Evolutionary conservation across 2,113 vertebrate genomes (phyloP).

Genomic region (Myotis brandtii): DNA sequence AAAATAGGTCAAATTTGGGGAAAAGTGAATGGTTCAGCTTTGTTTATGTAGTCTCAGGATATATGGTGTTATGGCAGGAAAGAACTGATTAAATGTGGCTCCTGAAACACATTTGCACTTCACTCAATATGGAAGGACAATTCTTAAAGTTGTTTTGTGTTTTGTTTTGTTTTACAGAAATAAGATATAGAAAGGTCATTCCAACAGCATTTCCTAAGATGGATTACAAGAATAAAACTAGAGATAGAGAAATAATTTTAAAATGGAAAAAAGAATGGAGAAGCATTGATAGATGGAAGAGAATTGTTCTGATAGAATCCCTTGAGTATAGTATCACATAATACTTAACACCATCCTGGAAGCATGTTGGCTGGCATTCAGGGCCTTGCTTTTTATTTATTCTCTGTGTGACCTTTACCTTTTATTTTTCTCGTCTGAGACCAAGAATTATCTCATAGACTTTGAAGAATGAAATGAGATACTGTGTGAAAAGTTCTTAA

Average conservation of each 20-base stretch:
- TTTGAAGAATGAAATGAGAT: neutral
- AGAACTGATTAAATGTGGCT: neutral
- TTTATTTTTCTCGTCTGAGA: neutral
- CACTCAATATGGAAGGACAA: neutral
- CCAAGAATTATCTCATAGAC: neutral
- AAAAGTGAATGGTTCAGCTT: neutral
- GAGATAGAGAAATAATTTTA: neutral
- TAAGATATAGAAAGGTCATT: neutral
- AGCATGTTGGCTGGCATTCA: neutral
- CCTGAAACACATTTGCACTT: neutral
- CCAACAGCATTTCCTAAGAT: neutral
- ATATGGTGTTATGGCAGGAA: neutral
- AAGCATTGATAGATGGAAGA: neutral
- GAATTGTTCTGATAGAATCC: neutral
- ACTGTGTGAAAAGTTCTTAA: neutral
- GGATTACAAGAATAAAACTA: neutral
- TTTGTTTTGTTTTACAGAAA: neutral
- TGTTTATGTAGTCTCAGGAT: neutral
- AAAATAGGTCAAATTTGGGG: neutral
- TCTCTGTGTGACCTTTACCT: neutral
- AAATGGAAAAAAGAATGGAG: neutral
- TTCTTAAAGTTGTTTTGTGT: neutral
- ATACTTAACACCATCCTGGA: neutral
- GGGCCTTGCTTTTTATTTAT: neutral
- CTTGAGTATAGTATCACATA: rapidly evolving